These are phyloP conservation scores for Tetranychus truncatus DNA, from an alignment of 2,888 invertebrate species.

Conservation along the genomic window DNA sequence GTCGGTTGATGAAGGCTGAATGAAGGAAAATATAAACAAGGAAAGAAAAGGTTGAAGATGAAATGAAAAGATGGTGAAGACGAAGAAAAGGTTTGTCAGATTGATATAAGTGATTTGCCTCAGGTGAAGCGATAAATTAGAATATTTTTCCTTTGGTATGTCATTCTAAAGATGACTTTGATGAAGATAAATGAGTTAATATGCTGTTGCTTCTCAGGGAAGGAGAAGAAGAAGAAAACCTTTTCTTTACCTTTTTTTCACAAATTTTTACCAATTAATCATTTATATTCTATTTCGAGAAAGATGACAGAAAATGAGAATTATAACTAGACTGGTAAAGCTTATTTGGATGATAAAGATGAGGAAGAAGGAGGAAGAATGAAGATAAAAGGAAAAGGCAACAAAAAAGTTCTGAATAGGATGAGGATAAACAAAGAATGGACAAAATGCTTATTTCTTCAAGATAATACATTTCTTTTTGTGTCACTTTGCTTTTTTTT, in stretches of 20 bases:
- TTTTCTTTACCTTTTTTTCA: background rate
- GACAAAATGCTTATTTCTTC: too few relatives aligned
- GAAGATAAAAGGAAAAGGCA: too few relatives aligned
- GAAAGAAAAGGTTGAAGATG: background rate
- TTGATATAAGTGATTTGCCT: background rate
- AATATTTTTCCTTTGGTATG: background rate
- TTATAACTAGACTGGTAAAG: too few relatives aligned
- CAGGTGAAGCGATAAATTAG: background rate
- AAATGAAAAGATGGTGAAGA: background rate
- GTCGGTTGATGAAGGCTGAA: background rate
- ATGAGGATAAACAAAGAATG: too few relatives aligned
- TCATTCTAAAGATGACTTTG: background rate
- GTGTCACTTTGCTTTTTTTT: too few relatives aligned
- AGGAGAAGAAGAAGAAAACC: too few relatives aligned
- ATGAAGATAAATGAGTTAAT: slow-evolving; percentile 1
- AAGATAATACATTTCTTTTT: too few relatives aligned
- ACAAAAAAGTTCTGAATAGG: too few relatives aligned
- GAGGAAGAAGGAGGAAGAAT: too few relatives aligned
- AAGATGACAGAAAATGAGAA: background rate
- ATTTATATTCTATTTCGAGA: background rate
- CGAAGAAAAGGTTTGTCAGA: background rate
- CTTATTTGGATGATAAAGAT: too few relatives aligned
- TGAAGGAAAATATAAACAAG: background rate
- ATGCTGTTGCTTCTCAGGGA: background rate
- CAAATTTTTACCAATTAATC: background rate